phyloP scores from a whole-genome alignment of 1,140 invertebrate species.

The Euglossa dilemma region DNA sequence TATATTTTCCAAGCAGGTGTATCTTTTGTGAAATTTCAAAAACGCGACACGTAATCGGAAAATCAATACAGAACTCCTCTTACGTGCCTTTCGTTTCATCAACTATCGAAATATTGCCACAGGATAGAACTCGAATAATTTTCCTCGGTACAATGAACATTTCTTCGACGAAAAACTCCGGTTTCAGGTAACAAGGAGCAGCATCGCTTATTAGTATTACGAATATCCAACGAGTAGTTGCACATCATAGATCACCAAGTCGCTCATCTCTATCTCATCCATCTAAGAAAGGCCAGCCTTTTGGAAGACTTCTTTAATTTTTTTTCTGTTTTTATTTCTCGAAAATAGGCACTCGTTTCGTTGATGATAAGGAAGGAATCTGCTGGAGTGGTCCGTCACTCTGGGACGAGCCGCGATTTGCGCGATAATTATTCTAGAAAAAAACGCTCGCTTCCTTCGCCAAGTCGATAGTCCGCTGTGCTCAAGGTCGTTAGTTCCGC shows the following conservation, averaged over 20 bases:
- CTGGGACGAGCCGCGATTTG: not conserved
- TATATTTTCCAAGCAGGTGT: too few relatives aligned
- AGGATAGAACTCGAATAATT: conserved; percentile 17
- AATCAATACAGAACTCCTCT: not conserved
- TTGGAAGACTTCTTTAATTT: conserved; percentile 66
- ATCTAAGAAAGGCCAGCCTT: conserved; percentile 31
- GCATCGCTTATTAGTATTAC: too few relatives aligned
- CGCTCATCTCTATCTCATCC: not conserved
- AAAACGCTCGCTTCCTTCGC: not conserved
- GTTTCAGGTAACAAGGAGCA: conserved; percentile 30
- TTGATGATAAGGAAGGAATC: conserved; percentile 26
- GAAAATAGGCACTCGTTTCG: conserved; percentile 60
- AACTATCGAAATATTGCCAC: not conserved
- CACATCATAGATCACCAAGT: conserved; percentile 1
- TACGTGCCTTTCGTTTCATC: not conserved
- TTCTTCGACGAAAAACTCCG: not conserved
- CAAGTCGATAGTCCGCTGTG: not conserved
- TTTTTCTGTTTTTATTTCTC: not conserved
- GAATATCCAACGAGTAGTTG: not conserved
- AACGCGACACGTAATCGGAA: not conserved
- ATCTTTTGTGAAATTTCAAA: too few relatives aligned
- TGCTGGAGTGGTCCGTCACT: not conserved
- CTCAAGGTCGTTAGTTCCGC: not conserved
- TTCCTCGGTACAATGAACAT: not conserved
- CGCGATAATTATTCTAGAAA: not conserved